Percentiles rank a stretch among this genome's conserved stretches.
These are phyloP conservation scores for Melitaea athalia DNA, from an alignment of 2,888 invertebrate species.

Conservation along the genomic window DNA sequence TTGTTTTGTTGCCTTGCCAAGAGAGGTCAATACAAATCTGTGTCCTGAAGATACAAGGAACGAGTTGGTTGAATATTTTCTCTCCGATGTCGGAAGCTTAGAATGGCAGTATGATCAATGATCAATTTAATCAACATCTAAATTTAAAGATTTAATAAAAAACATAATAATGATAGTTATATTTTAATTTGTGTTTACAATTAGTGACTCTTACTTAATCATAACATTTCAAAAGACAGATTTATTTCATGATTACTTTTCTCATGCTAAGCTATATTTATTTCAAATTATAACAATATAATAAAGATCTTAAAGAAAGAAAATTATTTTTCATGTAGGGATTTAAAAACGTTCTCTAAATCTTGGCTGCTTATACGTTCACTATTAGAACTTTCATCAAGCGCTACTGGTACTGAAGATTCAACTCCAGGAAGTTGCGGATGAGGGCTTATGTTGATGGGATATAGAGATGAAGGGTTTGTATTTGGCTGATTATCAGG, in stretches of 20 bases:
- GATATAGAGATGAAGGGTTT: slow-evolving; percentile 29
- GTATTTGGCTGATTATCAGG: slow-evolving; percentile 29
- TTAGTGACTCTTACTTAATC: slow-evolving; percentile 6
- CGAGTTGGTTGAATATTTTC: slow-evolving; percentile 32
- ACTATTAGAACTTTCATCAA: slow-evolving; percentile 31
- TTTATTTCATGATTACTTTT: slow-evolving; percentile 5
- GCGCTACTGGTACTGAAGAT: slow-evolving; percentile 29
- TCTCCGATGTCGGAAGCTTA: slow-evolving; percentile 30
- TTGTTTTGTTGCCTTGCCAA: slow-evolving; percentile 25
- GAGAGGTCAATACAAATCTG: slow-evolving; percentile 27
- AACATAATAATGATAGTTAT: no score
- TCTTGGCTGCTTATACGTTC: slow-evolving; percentile 25
- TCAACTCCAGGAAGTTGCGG: slow-evolving; percentile 25
- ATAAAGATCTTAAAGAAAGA: slow-evolving; percentile 18
- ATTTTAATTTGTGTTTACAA: neutral
- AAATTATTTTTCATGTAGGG: slow-evolving; percentile 22
- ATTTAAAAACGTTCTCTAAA: slow-evolving; percentile 20
- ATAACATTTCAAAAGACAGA: slow-evolving; percentile 7
- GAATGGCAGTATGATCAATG: slow-evolving; percentile 32
- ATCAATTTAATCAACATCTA: slow-evolving; percentile 26
- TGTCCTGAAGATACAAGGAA: slow-evolving; percentile 29
- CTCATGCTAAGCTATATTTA: slow-evolving; percentile 9
- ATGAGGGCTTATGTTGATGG: slow-evolving; percentile 23
- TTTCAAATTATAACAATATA: slow-evolving; percentile 9
- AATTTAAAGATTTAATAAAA: slow-evolving; percentile 14